Evolutionary conservation across 2,113 vertebrate genomes (phyloP).

Genomic region (Heterotis niloticus): DNA sequence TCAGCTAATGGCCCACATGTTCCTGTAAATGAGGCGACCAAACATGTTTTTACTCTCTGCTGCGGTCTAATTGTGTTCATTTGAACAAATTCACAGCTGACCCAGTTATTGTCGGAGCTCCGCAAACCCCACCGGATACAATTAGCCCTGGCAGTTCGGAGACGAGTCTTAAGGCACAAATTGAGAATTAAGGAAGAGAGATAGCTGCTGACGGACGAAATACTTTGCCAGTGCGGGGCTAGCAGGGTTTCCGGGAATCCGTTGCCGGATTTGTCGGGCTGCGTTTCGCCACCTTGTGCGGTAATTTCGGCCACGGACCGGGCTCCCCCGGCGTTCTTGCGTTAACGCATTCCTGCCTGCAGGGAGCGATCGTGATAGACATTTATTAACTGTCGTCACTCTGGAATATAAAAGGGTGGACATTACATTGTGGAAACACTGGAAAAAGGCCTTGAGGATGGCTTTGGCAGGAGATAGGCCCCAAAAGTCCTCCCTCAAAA

Average conservation of each 20-base stretch:
- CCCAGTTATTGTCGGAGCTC: constrained; percentile 22
- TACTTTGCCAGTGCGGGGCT: constrained; percentile 7
- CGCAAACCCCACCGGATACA: constrained; percentile 27
- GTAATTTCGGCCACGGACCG: background rate
- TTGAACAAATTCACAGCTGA: constrained; percentile 32
- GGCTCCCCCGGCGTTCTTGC: background rate
- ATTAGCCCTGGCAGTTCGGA: constrained; percentile 30
- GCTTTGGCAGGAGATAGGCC: no score
- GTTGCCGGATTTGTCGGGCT: background rate
- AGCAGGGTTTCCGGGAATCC: background rate
- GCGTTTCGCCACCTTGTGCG: background rate
- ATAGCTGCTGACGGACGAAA: constrained; percentile 7
- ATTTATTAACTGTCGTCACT: no score
- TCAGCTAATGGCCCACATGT: constrained; percentile 20
- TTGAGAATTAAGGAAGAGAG: constrained; percentile 19
- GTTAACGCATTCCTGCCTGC: background rate
- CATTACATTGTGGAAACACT: no score
- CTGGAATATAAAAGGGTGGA: no score
- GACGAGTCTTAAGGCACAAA: constrained; percentile 22
- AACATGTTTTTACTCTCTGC: constrained; percentile 18
- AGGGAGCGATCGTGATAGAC: background rate
- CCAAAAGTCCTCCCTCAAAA: no score
- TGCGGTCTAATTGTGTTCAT: constrained; percentile 27
- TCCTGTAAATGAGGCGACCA: constrained; percentile 27
- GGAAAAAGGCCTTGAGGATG: no score